A percentile compares a stretch with the other conserved stretches of the same genome.
Evolutionary conservation across 2,113 vertebrate genomes (phyloP).

Genomic region (Psilopsiagon aymara): DNA sequence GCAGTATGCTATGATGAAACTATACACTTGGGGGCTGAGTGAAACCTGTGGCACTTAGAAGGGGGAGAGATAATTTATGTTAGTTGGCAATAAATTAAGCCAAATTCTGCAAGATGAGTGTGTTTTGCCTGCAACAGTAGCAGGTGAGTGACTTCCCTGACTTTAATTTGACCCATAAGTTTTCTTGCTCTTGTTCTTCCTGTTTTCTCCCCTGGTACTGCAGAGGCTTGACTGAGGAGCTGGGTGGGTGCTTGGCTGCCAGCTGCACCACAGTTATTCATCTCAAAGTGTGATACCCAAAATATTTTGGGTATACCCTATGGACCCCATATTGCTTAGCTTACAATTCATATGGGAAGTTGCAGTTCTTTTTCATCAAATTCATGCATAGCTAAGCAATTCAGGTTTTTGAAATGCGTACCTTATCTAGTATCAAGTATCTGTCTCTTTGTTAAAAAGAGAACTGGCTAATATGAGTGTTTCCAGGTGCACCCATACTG

Average conservation of each 20-base stretch:
- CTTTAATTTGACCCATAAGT: neutral
- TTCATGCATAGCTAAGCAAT: neutral
- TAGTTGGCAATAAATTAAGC: neutral
- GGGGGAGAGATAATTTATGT: neutral
- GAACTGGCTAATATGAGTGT: neutral
- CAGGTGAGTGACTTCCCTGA: neutral
- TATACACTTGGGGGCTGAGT: neutral
- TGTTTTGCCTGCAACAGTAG: neutral
- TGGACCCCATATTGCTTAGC: too few species aligned
- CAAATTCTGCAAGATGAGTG: neutral
- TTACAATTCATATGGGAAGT: neutral
- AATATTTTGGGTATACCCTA: neutral
- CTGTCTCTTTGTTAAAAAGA: neutral
- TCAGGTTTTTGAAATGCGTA: neutral
- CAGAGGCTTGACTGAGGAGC: fast-evolving
- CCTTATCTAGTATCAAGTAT: neutral
- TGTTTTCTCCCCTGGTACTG: fast-evolving
- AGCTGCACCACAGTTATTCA: neutral
- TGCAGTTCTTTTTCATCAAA: neutral
- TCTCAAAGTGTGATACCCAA: neutral
- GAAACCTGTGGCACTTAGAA: neutral
- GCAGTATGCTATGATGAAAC: neutral
- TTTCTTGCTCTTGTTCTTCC: neutral
- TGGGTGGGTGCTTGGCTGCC: neutral
- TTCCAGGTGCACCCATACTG: neutral